Conservation (phyloP, 2,113 vertebrate species). For the Myodes glareolus region DNA sequence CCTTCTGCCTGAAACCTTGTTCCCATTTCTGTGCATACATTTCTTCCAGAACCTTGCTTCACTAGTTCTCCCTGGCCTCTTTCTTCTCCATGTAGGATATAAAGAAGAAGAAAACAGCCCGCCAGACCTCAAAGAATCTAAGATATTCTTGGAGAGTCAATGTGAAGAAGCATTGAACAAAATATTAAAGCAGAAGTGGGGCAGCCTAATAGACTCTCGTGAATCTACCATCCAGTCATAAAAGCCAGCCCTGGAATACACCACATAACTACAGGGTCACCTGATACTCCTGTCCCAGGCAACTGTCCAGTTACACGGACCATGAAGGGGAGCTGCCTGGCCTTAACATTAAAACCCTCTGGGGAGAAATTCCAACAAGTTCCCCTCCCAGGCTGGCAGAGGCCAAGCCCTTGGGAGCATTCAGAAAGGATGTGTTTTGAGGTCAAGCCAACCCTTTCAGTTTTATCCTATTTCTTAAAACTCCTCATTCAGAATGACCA, state of each 20-base stretch:
- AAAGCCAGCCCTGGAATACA: neutral
- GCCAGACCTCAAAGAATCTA: neutral
- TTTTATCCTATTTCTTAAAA: conserved; percentile 70
- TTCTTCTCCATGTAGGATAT: neutral
- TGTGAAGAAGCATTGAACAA: neutral
- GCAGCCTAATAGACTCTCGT: neutral
- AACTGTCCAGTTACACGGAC: conserved; percentile 47
- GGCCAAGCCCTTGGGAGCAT: neutral
- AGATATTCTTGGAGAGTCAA: neutral
- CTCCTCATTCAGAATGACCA: conserved; percentile 71
- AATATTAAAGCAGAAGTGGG: neutral
- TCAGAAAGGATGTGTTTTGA: conserved; percentile 48
- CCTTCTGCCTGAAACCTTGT: neutral
- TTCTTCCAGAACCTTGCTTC: neutral
- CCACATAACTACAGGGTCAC: neutral
- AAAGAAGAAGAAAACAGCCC: neutral
- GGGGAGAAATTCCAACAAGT: conserved; percentile 60
- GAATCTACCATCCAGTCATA: neutral
- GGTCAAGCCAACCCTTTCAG: conserved; percentile 55
- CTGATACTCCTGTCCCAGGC: conserved; percentile 18
- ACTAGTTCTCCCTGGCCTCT: neutral
- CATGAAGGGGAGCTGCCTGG: conserved; percentile 24
- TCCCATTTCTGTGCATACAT: neutral
- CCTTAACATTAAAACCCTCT: conserved; percentile 49
- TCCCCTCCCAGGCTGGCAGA: conserved; percentile 48